phyloP scores from a whole-genome alignment of 1,140 invertebrate species.

The Globodera rostochiensis region DNA sequence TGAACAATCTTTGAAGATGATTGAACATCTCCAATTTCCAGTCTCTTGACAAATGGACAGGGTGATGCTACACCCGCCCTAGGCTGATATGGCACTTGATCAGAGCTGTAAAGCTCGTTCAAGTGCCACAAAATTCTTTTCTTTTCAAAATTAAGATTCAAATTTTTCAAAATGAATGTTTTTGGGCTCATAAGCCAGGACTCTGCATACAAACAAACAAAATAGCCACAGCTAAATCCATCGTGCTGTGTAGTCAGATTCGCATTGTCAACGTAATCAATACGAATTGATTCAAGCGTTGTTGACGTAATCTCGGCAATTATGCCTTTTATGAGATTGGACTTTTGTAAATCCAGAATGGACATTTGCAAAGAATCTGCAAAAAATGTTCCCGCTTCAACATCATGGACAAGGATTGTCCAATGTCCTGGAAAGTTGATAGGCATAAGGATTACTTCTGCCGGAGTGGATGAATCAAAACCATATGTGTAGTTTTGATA shows the following conservation, averaged over 20 bases:
- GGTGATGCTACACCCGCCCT: too few relatives aligned
- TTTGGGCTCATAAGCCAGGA: neutral
- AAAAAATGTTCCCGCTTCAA: neutral
- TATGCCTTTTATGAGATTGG: neutral
- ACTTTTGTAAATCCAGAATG: neutral
- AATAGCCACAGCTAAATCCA: slow-evolving; percentile 7
- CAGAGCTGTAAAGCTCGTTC: too few relatives aligned
- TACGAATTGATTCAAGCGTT: accelerated
- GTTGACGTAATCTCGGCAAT: neutral
- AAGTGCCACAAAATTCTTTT: neutral
- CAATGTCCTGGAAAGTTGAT: neutral
- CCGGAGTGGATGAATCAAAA: too few relatives aligned
- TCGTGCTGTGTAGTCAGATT: neutral
- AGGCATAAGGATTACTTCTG: too few relatives aligned
- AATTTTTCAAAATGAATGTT: neutral
- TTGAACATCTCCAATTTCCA: too few relatives aligned
- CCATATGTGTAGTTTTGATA: too few relatives aligned
- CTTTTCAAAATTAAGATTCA: neutral
- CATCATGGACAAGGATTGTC: slow-evolving; percentile 8
- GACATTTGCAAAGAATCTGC: neutral
- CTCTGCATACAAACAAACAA: slow-evolving; percentile 15
- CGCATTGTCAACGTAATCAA: neutral
- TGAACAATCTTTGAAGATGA: too few relatives aligned
- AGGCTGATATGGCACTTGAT: too few relatives aligned
- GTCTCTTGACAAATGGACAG: too few relatives aligned